Conservation (phyloP, 1,140 invertebrate genomes). For the Cydia splendana region DNA sequence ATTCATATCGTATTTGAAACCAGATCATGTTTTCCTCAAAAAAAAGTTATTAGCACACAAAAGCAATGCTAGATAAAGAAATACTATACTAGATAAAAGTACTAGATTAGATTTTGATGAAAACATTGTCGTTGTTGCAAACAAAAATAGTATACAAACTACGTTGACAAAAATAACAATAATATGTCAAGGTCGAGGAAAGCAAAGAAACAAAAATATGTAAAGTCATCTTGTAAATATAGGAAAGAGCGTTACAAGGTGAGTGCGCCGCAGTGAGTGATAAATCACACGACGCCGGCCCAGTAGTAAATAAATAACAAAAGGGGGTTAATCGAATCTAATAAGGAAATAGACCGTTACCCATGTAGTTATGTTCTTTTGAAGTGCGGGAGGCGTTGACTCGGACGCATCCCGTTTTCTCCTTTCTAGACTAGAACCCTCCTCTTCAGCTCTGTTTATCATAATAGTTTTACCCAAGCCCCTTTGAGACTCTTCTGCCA, state of each 20-base stretch:
- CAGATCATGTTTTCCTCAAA: not conserved
- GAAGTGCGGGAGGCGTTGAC: conserved; percentile 48
- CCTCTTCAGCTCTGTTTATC: conserved; percentile 56
- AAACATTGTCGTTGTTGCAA: conserved; percentile 43
- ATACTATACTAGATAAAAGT: conserved; percentile 32
- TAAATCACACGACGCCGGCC: conserved; percentile 40
- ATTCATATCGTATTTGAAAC: not conserved
- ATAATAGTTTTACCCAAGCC: conserved; percentile 50
- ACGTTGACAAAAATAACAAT: conserved; percentile 39
- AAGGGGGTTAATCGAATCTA: conserved; percentile 59
- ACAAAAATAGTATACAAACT: conserved; percentile 59
- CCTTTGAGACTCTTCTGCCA: conserved; percentile 50
- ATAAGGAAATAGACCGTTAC: conserved; percentile 71
- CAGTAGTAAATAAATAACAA: conserved; percentile 46
- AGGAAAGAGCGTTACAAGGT: conserved; percentile 32
- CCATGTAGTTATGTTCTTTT: conserved; percentile 73
- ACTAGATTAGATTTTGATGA: not conserved
- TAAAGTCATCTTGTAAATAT: conserved; percentile 37
- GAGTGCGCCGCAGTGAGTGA: conserved; percentile 43
- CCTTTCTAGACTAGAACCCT: conserved; percentile 49
- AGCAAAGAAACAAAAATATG: conserved; percentile 8
- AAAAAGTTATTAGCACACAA: not conserved
- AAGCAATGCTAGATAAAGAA: too few species aligned
- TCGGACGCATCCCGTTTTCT: conserved; percentile 65
- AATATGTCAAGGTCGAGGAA: conserved; percentile 33